A percentile compares a stretch with the other conserved stretches of the same genome.
phyloP scores from a whole-genome alignment of 2,797 vertebrate species.

The Squalus acanthias region DNA sequence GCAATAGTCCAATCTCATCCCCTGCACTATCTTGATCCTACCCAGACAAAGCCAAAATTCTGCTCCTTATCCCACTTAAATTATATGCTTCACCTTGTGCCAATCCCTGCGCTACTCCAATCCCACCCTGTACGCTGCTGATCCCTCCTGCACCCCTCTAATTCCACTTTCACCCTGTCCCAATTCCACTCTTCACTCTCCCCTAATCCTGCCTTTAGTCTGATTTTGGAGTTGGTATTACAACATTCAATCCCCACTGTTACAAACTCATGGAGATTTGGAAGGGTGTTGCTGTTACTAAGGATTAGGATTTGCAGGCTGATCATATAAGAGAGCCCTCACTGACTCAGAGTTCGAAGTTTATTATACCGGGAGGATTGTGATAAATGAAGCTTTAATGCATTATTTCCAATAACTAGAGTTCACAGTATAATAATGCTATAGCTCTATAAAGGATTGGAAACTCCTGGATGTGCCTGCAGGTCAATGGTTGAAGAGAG shows the following conservation, averaged over 20 bases:
- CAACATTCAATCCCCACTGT: not conserved
- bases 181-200: not conserved
- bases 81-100: not conserved
- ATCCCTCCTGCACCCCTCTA: not conserved
- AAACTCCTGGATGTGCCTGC: not conserved
- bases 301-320: not conserved
- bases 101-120: not conserved
- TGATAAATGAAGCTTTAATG: not conserved
- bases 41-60: not conserved
- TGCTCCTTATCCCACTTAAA: not conserved
- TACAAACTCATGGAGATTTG: not conserved
- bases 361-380: not conserved
- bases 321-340: not conserved
- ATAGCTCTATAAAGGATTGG: not conserved
- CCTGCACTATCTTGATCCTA: not conserved
- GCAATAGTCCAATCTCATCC: not conserved
- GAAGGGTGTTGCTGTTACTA: not conserved
- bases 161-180: not conserved
- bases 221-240: not conserved
- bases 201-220: not conserved
- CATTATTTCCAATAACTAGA: not conserved
- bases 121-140: not conserved
- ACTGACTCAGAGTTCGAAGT: not conserved
- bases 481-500: not conserved
- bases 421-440: not conserved